A percentile compares a stretch with the other conserved stretches of the same genome.
Conservation (phyloP, 1,140 invertebrate genomes). For the Charaxes varanes region DNA sequence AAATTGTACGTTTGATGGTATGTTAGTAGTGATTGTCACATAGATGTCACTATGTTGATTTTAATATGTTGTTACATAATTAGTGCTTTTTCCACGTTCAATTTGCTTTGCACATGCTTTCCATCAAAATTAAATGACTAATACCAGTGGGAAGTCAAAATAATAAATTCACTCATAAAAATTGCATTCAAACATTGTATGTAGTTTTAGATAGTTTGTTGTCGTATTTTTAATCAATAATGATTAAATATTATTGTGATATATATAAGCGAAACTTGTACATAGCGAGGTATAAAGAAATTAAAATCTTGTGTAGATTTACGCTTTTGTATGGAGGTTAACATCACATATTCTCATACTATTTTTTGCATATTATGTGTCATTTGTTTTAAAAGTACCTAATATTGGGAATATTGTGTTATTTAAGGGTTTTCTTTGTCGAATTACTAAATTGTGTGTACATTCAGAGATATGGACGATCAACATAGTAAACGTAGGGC, state of each 20-base stretch:
- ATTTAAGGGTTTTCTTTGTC: constrained; percentile 29
- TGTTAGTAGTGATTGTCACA: no score
- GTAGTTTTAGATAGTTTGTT: neutral
- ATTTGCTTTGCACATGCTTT: no score
- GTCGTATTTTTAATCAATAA: neutral
- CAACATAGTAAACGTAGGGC: no score
- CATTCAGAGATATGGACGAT: constrained; percentile 6
- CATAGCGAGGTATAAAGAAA: constrained; percentile 8
- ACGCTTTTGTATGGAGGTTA: constrained; percentile 4
- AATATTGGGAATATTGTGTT: no score
- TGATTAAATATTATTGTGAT: constrained; percentile 8
- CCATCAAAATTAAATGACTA: no score
- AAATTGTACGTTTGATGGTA: no score
- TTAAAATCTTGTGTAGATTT: constrained; percentile 14
- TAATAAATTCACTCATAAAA: neutral
- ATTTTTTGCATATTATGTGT: no score
- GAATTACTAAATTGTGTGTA: constrained; percentile 50
- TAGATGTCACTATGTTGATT: no score
- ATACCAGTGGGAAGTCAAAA: no score
- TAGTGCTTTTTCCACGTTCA: no score
- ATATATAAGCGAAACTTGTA: constrained; percentile 10
- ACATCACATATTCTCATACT: constrained; percentile 7
- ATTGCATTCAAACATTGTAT: neutral
- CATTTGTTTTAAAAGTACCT: no score
- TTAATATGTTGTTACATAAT: no score